Evolutionary conservation across 1,140 invertebrate genomes (phyloP), one percentile per base, ranked within the genome.

Genomic region (Campoletis sonorensis): DNA sequence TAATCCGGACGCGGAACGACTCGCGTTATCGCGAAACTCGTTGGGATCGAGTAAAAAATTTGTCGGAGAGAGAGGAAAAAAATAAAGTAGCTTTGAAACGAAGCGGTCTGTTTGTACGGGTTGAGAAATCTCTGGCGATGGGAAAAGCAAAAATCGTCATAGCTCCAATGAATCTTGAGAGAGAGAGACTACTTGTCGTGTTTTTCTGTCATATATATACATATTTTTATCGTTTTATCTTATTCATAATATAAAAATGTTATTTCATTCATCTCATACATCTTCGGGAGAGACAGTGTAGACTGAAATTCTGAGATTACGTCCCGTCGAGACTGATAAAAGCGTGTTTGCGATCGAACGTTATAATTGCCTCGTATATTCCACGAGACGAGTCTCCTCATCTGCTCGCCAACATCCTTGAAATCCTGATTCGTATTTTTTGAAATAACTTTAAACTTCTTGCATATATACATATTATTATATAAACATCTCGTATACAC

Each of bases 281-380:
- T 58, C 54, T 67, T 27, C 26, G 21, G 4, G 40, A 45, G 40
- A 45, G 40, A 13, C 8, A 3, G 40, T 13, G 8, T 0, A 27
- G 26, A 3, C 61, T 67, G 61, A 4, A 67, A 67, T 67, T 73
- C 71, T 45, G 15, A 45, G 71, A 75, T 75, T 54, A 54, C 49
- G 27, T 58, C 72, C 13, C 49, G 26, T 30, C 49, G 72, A 73
- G 40, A 49, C 26, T 58, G 72, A 75, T 75, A 73, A 45, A 45
- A 54, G 49, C 37, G n/a, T 54, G 61, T 26, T 67, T 15, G 5
- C 71, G 40, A 73, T 75, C 27, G 23, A 23, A 54, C 72, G 45
- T 58, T 75, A 67, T 67, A 75, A 75, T 75, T 75, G 72, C 72
- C 45, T 67, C 61, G 61, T 15, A 26, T 15, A 26, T 67, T 67